These are phyloP conservation scores for Schrankia costaestrigalis DNA, from an alignment of 2,888 invertebrate species.

Conservation along the genomic window DNA sequence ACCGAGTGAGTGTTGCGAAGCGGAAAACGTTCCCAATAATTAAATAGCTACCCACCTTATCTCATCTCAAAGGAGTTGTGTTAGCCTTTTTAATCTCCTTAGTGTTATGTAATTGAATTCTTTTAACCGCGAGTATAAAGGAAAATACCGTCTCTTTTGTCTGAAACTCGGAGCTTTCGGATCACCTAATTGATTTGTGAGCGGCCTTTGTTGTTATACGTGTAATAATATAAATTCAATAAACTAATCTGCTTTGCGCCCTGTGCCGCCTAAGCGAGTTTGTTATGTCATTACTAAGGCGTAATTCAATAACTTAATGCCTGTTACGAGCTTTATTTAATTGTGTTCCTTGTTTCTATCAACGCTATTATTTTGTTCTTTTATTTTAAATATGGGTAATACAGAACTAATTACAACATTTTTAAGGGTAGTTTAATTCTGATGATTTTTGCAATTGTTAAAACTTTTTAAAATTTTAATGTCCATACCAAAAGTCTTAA, in stretches of 20 bases:
- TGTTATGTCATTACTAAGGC: conserved; percentile 13
- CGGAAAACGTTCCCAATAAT: conserved; percentile 56
- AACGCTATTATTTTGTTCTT: too few relatives aligned
- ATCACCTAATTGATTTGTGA: conserved; percentile 66
- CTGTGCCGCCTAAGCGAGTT: conserved; percentile 11
- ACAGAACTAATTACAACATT: too few relatives aligned
- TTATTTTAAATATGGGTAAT: too few relatives aligned
- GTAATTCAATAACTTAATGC: conserved; percentile 18
- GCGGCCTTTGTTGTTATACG: conserved; percentile 51
- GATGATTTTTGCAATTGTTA: too few relatives aligned
- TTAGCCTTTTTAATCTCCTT: conserved; percentile 73
- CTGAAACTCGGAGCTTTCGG: conserved; percentile 56
- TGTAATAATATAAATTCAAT: conserved; percentile 40
- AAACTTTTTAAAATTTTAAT: too few relatives aligned
- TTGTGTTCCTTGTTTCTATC: too few relatives aligned
- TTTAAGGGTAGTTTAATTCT: too few relatives aligned
- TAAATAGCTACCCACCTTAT: conserved; percentile 60
- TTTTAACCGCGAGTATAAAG: conserved; percentile 72
- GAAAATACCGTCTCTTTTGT: conserved; percentile 68
- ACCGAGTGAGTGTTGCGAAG: conserved; percentile 34
- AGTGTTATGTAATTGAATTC: conserved; percentile 76
- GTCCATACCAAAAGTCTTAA: too few relatives aligned
- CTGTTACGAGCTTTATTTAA: conserved; percentile 4
- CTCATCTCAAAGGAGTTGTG: conserved; percentile 68
- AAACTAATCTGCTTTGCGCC: conserved; percentile 17